phyloP scores from a whole-genome alignment of 2,797 vertebrate species.

The Sarcoramphus papa region DNA sequence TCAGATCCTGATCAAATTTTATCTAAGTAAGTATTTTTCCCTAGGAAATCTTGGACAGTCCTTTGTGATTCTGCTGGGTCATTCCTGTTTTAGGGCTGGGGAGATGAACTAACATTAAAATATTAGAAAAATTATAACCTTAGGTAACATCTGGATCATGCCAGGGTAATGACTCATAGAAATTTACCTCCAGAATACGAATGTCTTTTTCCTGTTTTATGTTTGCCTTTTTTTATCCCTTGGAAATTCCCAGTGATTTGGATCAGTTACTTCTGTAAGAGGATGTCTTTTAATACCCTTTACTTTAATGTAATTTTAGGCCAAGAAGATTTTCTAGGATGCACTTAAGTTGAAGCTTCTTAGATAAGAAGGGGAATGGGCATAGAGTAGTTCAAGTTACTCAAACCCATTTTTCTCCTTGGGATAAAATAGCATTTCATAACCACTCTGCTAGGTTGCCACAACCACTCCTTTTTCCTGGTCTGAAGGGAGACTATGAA shows the following conservation, averaged over 20 bases:
- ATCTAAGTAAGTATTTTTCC: not conserved
- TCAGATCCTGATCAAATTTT: not conserved
- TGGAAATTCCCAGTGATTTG: not conserved
- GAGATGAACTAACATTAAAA: not conserved
- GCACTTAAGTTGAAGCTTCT: not conserved
- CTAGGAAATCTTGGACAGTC: not conserved
- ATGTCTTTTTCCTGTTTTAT: not conserved
- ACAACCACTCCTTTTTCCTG: not conserved
- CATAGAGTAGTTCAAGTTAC: not conserved
- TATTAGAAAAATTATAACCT: not conserved
- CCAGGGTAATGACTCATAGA: not conserved
- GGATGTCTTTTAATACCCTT: not conserved
- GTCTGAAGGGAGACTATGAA: not conserved
- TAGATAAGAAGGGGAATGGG: not conserved
- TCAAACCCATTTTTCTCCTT: not conserved
- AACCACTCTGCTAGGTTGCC: not conserved
- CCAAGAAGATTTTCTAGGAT: not conserved
- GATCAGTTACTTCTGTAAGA: not conserved
- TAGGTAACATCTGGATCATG: not conserved
- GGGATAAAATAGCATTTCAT: not conserved
- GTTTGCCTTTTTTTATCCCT: not conserved
- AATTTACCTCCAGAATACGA: not conserved
- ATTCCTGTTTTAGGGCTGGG: not conserved
- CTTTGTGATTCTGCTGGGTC: not conserved
- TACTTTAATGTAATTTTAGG: not conserved